Base-by-base conservation (phyloP, 1,140 invertebrate genomes). In the Pteromalus puparum region DNA sequence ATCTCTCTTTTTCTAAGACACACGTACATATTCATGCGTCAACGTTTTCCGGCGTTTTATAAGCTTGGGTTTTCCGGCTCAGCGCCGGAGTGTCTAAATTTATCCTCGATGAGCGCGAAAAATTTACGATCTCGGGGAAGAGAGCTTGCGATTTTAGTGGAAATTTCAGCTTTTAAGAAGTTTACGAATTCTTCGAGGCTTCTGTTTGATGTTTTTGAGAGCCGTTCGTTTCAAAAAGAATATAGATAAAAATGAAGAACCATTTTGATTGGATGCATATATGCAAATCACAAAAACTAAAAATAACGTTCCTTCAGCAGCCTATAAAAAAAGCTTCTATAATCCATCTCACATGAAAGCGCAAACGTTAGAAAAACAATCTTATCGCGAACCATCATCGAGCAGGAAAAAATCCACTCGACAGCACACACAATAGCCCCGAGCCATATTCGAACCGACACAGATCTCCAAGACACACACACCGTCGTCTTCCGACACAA, bases 61-160 rank as follows among this genome's bases (percentile, higher is more conserved):
- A 34, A 18, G 38, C 70, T 7, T 26, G 18, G 48, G 18, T 82
- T 82, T 82, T 38, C 61, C 74, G 30, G 21, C 74, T 48, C 24
- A 2, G 42, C 2, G 0, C n/a, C 9, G 1, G n/a, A 2, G 0
- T 34, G 38, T 28, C 21, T 74, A 81, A 73, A 81, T 72, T 70
- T 80, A 70, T 28, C 34, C 13, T 21, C 10, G 46, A 15, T 24
- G 30, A 65, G 38, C 24, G 75, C 7, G 26, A 79, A 79, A 67
- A 24, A 38, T 42, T 24, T 42, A n/a, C 61, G 34, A 79, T 68
- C 67, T 15, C 13, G 12, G 1, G 48, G 18, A 4, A 21, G 21
- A 21, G 53, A 21, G 1, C 15, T 61, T 21, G 18, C 7, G 7
- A n/a, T 61, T 48, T 18, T 48, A 18, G 46, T 48, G 12, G 15